These are phyloP conservation scores for Notodonta dromedarius DNA, from an alignment of 2,888 invertebrate genomes.

Conservation along the genomic window DNA sequence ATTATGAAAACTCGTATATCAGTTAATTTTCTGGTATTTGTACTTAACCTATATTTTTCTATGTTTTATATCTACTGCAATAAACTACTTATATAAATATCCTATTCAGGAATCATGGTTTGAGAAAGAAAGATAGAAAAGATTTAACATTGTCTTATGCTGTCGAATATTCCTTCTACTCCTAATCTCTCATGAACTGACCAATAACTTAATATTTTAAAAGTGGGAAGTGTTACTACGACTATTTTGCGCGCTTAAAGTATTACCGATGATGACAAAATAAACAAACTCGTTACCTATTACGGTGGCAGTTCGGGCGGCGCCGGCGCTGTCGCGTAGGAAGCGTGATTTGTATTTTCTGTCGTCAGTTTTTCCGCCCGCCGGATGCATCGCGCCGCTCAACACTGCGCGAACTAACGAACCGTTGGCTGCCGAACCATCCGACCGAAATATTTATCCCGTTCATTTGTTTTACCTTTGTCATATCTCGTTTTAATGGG, in stretches of 20 bases:
- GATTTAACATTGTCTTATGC: too few species aligned
- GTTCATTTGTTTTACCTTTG: slow-evolving; percentile 59
- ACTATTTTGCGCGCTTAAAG: background rate
- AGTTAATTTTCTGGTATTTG: background rate
- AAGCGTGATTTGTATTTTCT: slow-evolving; percentile 76
- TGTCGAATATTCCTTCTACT: too few species aligned
- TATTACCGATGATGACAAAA: slow-evolving; percentile 12
- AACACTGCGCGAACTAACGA: slow-evolving; percentile 73
- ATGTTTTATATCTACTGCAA: too few species aligned
- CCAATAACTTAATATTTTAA: too few species aligned
- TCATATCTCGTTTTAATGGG: slow-evolving; percentile 43
- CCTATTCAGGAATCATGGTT: background rate
- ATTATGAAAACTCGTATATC: background rate
- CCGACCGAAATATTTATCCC: slow-evolving; percentile 69
- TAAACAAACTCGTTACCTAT: background rate
- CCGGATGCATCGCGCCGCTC: slow-evolving; percentile 61
- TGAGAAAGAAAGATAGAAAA: too few species aligned
- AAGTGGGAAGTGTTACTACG: too few species aligned
- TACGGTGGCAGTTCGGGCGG: slow-evolving; percentile 3
- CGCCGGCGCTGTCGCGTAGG: slow-evolving; percentile 35
- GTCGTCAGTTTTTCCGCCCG: slow-evolving; percentile 68
- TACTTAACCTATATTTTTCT: background rate
- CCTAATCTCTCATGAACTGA: too few species aligned
- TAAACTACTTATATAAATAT: too few species aligned
- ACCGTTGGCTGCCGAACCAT: slow-evolving; percentile 65